Conservation (phyloP, 2,888 invertebrate species). For the Sphaeridia pumilis region DNA sequence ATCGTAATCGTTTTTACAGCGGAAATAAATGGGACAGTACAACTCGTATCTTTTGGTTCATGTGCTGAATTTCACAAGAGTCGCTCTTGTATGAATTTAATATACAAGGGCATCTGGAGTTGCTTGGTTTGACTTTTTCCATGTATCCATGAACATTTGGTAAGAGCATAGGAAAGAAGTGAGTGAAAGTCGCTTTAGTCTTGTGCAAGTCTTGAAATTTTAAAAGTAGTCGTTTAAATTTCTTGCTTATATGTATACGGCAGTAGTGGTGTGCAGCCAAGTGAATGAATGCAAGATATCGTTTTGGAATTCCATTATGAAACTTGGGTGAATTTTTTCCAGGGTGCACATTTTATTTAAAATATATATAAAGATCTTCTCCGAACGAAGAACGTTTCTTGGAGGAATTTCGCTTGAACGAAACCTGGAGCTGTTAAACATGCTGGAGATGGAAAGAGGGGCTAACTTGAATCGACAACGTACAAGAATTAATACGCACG, state of each 20-base stretch:
- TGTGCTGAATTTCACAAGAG: not conserved
- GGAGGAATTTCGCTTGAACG: not conserved
- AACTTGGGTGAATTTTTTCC: slow-evolving; percentile 18
- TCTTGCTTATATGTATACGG: not conserved
- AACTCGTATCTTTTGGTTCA: not conserved
- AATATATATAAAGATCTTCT: not conserved
- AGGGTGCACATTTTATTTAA: not conserved
- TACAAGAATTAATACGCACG: too few species aligned
- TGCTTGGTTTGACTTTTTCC: not conserved
- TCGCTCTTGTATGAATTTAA: not conserved
- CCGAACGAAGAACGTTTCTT: not conserved
- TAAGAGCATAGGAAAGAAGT: not conserved
- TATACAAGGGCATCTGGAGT: not conserved
- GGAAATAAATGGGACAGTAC: slow-evolving; percentile 1
- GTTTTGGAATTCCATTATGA: slow-evolving; percentile 24
- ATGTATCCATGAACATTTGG: not conserved
- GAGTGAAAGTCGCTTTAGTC: not conserved
- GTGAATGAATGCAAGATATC: slow-evolving; percentile 25
- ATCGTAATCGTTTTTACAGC: not conserved
- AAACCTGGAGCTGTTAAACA: too few species aligned
- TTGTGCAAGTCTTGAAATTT: not conserved
- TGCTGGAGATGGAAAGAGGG: too few species aligned
- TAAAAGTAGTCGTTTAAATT: not conserved
- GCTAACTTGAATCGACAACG: too few species aligned
- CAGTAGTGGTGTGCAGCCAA: slow-evolving; percentile 13